Conservation (phyloP, 2,797 vertebrate genomes). For the Catamblyrhynchus diadema region DNA sequence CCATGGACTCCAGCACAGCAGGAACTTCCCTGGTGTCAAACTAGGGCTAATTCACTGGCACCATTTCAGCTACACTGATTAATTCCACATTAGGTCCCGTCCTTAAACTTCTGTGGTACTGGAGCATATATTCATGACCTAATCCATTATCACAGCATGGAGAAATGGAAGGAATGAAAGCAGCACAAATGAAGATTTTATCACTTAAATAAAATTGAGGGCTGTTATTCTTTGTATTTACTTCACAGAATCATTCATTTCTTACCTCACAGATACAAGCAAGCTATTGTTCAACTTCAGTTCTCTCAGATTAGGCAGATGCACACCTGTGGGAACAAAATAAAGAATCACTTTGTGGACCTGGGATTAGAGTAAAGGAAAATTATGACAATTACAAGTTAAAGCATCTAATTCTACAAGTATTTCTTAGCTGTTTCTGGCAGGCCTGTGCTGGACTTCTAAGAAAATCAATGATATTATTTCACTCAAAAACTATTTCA, state of each 20-base stretch:
- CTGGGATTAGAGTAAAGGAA: background rate
- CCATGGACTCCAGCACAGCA: background rate
- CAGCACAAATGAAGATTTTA: background rate
- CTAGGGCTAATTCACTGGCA: background rate
- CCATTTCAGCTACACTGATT: background rate
- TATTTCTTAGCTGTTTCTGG: background rate
- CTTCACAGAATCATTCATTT: background rate
- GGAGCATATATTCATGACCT: background rate
- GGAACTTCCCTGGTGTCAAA: background rate
- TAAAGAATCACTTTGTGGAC: background rate
- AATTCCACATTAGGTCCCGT: background rate
- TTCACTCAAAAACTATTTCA: background rate
- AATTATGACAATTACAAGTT: background rate
- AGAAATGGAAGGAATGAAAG: background rate
- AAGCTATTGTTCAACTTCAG: conserved; percentile 91
- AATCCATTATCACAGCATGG: background rate
- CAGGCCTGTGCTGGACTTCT: background rate
- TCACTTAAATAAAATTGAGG: background rate
- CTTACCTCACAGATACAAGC: conserved; percentile 89
- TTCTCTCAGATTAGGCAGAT: conserved; percentile 86
- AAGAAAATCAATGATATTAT: background rate
- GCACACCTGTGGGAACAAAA: conserved; percentile 77
- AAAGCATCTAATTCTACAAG: background rate
- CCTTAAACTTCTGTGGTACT: background rate
- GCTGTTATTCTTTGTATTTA: background rate